Evolutionary conservation across 2,113 vertebrate genomes (phyloP).

Genomic region (Apteryx mantelli): DNA sequence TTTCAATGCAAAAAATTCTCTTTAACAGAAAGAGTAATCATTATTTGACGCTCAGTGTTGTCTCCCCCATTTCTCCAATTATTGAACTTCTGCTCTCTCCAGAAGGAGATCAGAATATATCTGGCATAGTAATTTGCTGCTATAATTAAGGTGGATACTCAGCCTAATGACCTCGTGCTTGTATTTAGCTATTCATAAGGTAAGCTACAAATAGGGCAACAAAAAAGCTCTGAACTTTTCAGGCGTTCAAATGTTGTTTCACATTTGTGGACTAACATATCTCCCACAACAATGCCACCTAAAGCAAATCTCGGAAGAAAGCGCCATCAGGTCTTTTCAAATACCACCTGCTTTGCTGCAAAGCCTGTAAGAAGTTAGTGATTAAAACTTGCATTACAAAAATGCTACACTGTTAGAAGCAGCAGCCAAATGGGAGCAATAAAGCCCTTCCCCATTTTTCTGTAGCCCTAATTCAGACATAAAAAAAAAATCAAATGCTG

Average conservation of each 20-base stretch:
- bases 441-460: background rate
- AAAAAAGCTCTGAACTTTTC: background rate
- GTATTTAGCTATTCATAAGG: background rate
- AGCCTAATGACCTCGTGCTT: background rate
- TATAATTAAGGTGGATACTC: background rate
- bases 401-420: background rate
- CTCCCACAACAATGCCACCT: background rate
- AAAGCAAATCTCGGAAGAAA: background rate
- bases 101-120: background rate
- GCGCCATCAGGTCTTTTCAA: background rate
- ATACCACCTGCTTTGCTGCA: background rate
- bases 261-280: fast-evolving
- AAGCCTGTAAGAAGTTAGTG: background rate
- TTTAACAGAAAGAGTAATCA: background rate
- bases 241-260: background rate
- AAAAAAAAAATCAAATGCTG: background rate
- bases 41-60: background rate
- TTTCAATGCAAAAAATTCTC: background rate
- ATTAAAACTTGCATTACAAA: background rate
- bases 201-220: background rate
- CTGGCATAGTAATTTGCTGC: background rate
- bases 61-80: background rate
- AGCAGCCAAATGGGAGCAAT: background rate
- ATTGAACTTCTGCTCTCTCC: background rate
- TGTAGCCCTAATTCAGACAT: background rate